These are phyloP conservation scores for Cinclus cinclus DNA, from an alignment of 2,113 vertebrate genomes.

Conservation along the genomic window DNA sequence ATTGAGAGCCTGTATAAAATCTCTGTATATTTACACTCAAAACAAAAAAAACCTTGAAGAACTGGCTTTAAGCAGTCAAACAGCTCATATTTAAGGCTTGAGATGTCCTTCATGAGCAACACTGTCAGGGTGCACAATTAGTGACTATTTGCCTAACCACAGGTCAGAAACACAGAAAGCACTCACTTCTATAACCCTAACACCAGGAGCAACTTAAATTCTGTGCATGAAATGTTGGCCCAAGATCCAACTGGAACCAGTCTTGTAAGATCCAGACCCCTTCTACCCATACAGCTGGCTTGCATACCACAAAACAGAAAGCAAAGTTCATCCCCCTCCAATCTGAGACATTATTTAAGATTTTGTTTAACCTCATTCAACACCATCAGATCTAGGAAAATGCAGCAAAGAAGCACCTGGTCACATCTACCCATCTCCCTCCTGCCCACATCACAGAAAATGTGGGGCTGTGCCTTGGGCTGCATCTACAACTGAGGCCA, in stretches of 20 bases:
- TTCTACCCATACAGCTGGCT: neutral
- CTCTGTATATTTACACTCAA: neutral
- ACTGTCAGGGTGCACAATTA: neutral
- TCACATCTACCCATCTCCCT: too few species aligned
- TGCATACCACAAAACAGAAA: fast-evolving
- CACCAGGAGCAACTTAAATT: neutral
- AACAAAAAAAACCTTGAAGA: slow-evolving; percentile 46
- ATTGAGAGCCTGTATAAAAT: slow-evolving; percentile 39
- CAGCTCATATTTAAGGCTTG: neutral
- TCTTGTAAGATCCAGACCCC: neutral
- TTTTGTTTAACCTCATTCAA: neutral
- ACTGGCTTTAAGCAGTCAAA: slow-evolving; percentile 37
- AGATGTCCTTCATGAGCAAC: slow-evolving; percentile 18
- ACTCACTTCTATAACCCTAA: neutral
- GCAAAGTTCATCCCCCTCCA: neutral
- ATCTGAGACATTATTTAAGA: neutral
- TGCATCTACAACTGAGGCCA: neutral
- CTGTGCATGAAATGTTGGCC: neutral
- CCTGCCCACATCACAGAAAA: neutral
- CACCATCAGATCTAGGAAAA: neutral
- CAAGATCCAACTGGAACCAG: neutral
- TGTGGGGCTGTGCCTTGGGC: neutral
- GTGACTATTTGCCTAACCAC: neutral
- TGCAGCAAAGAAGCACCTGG: neutral
- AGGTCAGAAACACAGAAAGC: neutral